Evolutionary conservation across 2,888 invertebrate genomes (phyloP).

Genomic region (Slavum lentiscoides): DNA sequence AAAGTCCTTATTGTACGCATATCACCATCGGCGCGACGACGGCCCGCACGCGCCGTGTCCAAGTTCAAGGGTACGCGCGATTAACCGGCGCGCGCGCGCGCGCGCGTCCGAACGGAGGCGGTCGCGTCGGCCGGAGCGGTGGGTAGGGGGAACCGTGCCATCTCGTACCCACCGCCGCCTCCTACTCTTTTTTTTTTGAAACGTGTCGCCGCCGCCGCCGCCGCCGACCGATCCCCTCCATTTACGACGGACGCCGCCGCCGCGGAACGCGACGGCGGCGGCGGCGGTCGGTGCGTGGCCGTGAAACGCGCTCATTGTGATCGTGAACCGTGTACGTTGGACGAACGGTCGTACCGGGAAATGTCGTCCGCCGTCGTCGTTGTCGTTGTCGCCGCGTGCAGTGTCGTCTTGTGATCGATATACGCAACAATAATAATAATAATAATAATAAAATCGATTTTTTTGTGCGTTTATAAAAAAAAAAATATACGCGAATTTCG

Average conservation of each 20-base stretch:
- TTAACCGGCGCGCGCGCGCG: slow-evolving; percentile 26
- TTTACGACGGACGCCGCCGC: slow-evolving; percentile 14
- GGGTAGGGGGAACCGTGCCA: slow-evolving; percentile 59
- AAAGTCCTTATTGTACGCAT: not conserved
- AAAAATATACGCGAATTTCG: not conserved
- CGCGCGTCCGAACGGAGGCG: slow-evolving; percentile 41
- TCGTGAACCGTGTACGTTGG: slow-evolving; percentile 51
- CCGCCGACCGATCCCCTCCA: too few relatives aligned
- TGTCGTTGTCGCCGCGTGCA: slow-evolving; percentile 10
- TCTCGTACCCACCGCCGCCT: slow-evolving; percentile 32
- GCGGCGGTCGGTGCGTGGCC: slow-evolving; percentile 45
- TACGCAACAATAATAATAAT: too few relatives aligned
- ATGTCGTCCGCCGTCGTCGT: slow-evolving; percentile 20
- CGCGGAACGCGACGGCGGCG: slow-evolving; percentile 12
- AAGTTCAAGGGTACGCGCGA: not conserved
- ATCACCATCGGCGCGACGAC: too few relatives aligned
- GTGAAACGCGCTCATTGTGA: slow-evolving; percentile 52
- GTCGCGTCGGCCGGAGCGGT: slow-evolving; percentile 18
- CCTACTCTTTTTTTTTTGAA: not conserved
- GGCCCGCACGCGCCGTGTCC: too few relatives aligned
- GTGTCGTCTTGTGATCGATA: slow-evolving; percentile 14
- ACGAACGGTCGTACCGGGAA: slow-evolving; percentile 43
- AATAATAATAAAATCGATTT: too few relatives aligned
- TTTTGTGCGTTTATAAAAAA: too few relatives aligned
- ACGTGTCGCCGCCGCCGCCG: too few relatives aligned